A percentile compares a stretch with the other conserved stretches of the same genome.
phyloP scores from a whole-genome alignment of 2,888 invertebrate species.

The Parapristionchus giblindavisi region DNA sequence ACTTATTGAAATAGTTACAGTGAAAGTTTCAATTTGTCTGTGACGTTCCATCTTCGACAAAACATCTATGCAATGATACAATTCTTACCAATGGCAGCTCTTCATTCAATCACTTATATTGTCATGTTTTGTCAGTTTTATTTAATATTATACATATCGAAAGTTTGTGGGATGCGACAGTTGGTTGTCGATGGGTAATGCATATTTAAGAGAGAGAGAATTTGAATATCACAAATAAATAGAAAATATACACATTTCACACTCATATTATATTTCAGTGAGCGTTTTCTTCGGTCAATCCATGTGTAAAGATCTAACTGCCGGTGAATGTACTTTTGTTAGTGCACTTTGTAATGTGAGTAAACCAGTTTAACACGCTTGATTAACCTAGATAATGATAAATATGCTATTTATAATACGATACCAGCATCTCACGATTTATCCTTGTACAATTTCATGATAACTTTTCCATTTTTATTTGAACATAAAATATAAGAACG shows the following conservation, averaged over 20 bases:
- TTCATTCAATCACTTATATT: background rate
- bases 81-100: constrained; percentile 11
- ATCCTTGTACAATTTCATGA: too few relatives aligned
- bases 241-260: too few relatives aligned
- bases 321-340: constrained; percentile 2
- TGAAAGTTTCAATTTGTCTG: background rate
- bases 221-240: too few relatives aligned
- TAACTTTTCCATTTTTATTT: too few relatives aligned
- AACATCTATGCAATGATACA: constrained; percentile 12
- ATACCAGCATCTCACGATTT: too few relatives aligned
- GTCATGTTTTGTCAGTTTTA: constrained; percentile 2
- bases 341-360: background rate
- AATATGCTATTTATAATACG: too few relatives aligned
- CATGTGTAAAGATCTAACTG: background rate
- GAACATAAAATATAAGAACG: too few relatives aligned
- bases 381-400: too few relatives aligned
- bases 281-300: constrained; percentile 1
- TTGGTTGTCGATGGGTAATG: background rate
- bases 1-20: too few relatives aligned
- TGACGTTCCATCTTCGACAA: constrained; percentile 9
- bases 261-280: background rate
- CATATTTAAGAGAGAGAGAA: background rate
- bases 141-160: background rate
- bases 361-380: too few relatives aligned
- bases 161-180: background rate